A percentile compares a stretch with the other conserved stretches of the same genome.
These are phyloP conservation scores for Catalaphyllia jardinei DNA, from an alignment of 64 coral and sea anemone species.

Conservation along the genomic window DNA sequence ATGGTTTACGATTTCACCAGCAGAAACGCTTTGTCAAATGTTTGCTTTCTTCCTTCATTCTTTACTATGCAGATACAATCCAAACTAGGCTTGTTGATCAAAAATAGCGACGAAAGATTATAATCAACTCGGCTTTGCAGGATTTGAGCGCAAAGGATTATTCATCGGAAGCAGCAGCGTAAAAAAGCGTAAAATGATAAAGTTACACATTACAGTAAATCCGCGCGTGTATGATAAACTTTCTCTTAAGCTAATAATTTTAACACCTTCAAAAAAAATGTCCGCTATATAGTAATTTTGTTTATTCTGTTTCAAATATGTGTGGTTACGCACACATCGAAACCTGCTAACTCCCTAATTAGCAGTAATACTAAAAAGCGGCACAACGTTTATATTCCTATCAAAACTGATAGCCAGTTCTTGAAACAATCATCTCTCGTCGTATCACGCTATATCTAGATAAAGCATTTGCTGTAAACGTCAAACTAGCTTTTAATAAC, in stretches of 20 bases:
- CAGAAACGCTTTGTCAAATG: background rate
- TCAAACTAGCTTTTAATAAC: background rate
- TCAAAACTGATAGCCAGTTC: constrained; percentile 18
- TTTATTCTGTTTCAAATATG: background rate
- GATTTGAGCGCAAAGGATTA: background rate
- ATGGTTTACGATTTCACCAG: background rate
- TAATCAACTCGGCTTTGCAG: background rate
- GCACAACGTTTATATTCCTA: background rate
- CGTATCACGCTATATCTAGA: background rate
- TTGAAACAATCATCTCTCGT: constrained; percentile 1
- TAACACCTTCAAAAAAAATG: background rate
- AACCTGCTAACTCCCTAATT: background rate
- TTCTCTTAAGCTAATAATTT: constrained; percentile 3
- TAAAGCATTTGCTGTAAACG: background rate
- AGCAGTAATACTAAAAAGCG: background rate
- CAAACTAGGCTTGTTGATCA: background rate
- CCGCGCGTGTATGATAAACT: background rate
- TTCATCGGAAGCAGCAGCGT: background rate
- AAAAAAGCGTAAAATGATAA: background rate
- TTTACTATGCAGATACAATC: background rate
- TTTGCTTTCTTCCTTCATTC: background rate
- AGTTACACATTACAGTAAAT: background rate
- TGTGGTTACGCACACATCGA: background rate
- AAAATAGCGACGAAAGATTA: background rate
- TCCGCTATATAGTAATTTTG: constrained; percentile 11